Conservation (phyloP, 2,797 vertebrate species). For the Thamnophis elegans region DNA sequence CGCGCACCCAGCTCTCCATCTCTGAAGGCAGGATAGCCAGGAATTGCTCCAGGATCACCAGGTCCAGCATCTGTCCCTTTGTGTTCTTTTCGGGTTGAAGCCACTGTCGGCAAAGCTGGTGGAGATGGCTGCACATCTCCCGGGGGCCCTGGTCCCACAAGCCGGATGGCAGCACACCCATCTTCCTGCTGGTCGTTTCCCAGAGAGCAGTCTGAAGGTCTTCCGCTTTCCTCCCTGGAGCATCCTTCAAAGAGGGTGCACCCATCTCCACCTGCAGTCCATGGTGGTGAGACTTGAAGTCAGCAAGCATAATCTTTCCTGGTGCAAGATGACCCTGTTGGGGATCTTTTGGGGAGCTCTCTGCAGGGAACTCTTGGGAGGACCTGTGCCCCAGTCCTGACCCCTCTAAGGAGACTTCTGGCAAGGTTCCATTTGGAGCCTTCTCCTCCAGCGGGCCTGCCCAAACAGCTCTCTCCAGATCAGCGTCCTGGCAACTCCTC, state of each 20-base stretch:
- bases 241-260: background rate
- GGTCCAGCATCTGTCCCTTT: background rate
- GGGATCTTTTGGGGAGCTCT: background rate
- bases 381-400: background rate
- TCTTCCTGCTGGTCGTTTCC: background rate
- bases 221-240: background rate
- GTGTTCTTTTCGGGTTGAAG: background rate
- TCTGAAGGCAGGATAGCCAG: background rate
- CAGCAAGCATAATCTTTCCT: background rate
- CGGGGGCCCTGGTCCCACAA: background rate
- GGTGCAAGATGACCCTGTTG: background rate
- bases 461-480: background rate
- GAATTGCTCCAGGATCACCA: background rate
- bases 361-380: accelerated
- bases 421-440: background rate
- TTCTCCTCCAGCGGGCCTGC: background rate
- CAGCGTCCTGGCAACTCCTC: background rate
- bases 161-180: background rate
- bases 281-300: background rate
- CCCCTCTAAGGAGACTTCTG: background rate
- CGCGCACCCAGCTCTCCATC: background rate
- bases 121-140: background rate
- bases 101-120: background rate
- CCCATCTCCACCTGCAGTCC: background rate
- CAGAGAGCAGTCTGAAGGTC: background rate